Conservation (phyloP, 2,113 vertebrate genomes). For the Melanerpes formicivorus region DNA sequence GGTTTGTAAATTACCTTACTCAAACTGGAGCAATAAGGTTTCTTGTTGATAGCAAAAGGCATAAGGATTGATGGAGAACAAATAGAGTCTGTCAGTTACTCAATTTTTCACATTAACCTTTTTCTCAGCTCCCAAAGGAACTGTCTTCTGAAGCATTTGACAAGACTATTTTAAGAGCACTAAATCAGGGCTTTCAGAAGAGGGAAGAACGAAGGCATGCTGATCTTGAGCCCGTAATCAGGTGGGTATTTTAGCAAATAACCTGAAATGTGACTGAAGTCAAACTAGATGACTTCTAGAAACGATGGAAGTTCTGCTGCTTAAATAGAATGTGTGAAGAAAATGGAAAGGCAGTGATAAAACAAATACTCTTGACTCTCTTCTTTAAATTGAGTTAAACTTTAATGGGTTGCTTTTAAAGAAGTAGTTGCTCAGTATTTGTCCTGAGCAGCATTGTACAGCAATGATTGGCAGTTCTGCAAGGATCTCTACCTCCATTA, state of each 20-base stretch:
- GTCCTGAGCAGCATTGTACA: background rate
- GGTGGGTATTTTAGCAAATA: constrained; percentile 71
- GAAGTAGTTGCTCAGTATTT: background rate
- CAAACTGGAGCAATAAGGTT: background rate
- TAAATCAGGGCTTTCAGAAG: constrained; percentile 87
- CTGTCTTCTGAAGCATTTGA: constrained; percentile 89
- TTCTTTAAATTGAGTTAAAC: background rate
- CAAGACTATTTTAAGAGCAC: constrained; percentile 87
- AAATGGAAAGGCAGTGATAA: background rate
- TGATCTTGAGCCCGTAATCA: constrained; percentile 87
- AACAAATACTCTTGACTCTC: background rate
- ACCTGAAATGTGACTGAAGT: background rate
- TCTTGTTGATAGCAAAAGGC: background rate
- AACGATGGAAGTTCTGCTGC: background rate
- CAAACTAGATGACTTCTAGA: background rate
- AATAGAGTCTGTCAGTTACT: background rate
- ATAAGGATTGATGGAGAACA: background rate
- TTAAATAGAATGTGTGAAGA: background rate
- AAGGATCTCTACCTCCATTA: background rate
- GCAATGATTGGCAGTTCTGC: background rate
- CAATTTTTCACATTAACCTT: background rate
- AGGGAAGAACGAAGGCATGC: constrained; percentile 80
- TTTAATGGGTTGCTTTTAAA: background rate
- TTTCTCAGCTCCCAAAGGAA: constrained; percentile 90
- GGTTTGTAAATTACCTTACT: background rate